Conservation (phyloP, 2,113 vertebrate species). For the Hassar affinis region DNA sequence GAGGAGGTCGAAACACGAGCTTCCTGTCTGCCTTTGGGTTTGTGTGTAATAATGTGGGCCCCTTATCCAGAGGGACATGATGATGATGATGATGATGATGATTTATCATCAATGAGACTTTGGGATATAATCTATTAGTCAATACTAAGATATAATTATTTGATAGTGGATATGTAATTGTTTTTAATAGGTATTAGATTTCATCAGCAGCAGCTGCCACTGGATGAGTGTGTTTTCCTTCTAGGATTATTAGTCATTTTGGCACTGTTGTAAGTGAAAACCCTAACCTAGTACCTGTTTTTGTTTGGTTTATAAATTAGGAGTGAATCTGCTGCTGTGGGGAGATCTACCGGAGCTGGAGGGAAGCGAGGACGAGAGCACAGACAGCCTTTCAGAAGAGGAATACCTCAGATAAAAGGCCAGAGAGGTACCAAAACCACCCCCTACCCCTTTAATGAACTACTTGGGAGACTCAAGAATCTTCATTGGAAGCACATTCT, state of each 20-base stretch:
- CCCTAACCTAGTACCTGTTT: not conserved
- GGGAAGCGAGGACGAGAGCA: conserved; percentile 81
- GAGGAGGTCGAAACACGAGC: too few relatives aligned
- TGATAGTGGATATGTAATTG: too few relatives aligned
- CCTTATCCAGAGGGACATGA: too few relatives aligned
- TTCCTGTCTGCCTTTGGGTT: too few relatives aligned
- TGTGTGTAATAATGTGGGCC: too few relatives aligned
- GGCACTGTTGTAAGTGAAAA: not conserved
- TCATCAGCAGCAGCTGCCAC: too few relatives aligned
- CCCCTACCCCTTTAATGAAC: conserved; percentile 2
- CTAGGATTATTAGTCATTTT: not conserved
- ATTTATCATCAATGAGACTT: too few relatives aligned
- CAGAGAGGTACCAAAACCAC: not conserved
- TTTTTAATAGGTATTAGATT: too few relatives aligned
- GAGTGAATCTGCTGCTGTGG: conserved; percentile 90
- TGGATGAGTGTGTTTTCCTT: too few relatives aligned
- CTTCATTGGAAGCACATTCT: conserved; percentile 30
- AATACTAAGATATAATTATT: too few relatives aligned
- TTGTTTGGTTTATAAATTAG: conserved; percentile 64
- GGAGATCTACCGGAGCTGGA: conserved; percentile 90
- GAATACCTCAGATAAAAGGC: conserved; percentile 79
- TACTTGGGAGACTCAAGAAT: not conserved
- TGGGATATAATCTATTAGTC: too few relatives aligned
- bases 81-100: too few relatives aligned
- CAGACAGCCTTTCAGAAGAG: conserved; percentile 77